Evolutionary conservation across 2,113 vertebrate species (phyloP), one percentile per base, ranked within the genome.

Genomic region (Corydoras maculifer): DNA sequence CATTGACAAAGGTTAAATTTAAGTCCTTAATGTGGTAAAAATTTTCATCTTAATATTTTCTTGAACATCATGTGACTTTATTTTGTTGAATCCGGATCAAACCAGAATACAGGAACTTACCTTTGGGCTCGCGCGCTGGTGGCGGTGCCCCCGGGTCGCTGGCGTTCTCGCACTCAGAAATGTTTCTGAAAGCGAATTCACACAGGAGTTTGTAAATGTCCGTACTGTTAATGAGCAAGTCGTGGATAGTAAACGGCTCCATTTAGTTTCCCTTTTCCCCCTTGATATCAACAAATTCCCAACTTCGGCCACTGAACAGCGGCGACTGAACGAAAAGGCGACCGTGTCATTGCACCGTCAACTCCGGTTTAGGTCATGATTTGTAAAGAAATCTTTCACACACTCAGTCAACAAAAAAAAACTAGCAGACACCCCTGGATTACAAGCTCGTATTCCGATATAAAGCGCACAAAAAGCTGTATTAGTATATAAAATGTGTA

Each of bases 191-290:
- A 32, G 62, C 62, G 62, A 72, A 15, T 51, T 62, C 55, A 65
- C 70, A 72, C 70, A 72, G 11, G 14, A 72, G 2, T 32, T 29
- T 50, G 9, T 72, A 72, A 59, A 72, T 51, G 55, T 72, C 70
- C 55, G 70, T 72, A 62, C 14, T 59, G 43, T 72, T 72, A 31
- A 59, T 49, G 11, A 65, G 62, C 70, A 72, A 15, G 14, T 72
- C 62, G 15, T 65, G 62, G 10, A 72, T 51, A 18, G 70, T 72
- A 55, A 65, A 72, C 11, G 70, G 65, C 70, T 72, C 70, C 70
- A 72, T 72, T 1, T 64, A 31, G 1, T 32, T 58, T 14, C 5
- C 12, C 8, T 62, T 5, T 50, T 15, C 11, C 2, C 2, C 2
- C 4, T 43, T 30, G 12, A 48, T 58, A 9, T 58, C 65, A 15